Conservation (phyloP, 2,888 invertebrate species). For the Ectemnius cavifrons region DNA sequence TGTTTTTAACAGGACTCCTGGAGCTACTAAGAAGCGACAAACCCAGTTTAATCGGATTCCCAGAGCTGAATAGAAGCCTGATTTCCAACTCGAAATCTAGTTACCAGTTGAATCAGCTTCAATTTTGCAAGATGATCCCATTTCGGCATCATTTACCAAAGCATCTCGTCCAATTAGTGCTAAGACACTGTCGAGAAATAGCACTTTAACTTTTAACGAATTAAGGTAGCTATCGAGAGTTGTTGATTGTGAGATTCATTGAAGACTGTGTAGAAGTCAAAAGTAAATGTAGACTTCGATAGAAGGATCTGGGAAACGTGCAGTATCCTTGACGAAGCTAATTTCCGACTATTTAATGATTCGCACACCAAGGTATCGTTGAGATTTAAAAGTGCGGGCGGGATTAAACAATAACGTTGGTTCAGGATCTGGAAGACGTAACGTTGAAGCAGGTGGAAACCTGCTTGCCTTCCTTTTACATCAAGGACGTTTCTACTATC, state of each 20-base stretch:
- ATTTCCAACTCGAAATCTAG: slow-evolving; percentile 51
- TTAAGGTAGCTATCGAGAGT: no score
- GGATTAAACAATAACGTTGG: no score
- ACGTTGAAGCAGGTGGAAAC: no score
- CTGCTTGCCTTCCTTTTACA: no score
- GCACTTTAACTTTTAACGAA: not conserved
- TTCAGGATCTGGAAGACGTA: no score
- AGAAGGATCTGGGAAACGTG: not conserved
- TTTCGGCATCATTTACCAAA: slow-evolving; percentile 14
- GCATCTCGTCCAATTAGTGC: not conserved
- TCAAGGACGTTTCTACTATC: no score
- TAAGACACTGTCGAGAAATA: no score
- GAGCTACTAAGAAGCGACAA: slow-evolving; percentile 3
- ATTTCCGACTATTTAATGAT: not conserved
- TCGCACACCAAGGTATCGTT: not conserved
- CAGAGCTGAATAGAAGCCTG: slow-evolving; percentile 51
- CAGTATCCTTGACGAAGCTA: not conserved
- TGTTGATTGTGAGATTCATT: no score
- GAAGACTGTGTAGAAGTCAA: no score
- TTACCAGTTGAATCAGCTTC: slow-evolving; percentile 42
- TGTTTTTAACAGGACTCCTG: slow-evolving; percentile 14
- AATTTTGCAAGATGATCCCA: slow-evolving; percentile 37
- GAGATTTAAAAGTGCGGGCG: no score
- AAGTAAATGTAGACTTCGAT: no score
- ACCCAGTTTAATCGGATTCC: slow-evolving; percentile 47